Evolutionary conservation across 1,140 invertebrate genomes (phyloP), one percentile per base, ranked within the genome.

Genomic region (Sinella curviseta): DNA sequence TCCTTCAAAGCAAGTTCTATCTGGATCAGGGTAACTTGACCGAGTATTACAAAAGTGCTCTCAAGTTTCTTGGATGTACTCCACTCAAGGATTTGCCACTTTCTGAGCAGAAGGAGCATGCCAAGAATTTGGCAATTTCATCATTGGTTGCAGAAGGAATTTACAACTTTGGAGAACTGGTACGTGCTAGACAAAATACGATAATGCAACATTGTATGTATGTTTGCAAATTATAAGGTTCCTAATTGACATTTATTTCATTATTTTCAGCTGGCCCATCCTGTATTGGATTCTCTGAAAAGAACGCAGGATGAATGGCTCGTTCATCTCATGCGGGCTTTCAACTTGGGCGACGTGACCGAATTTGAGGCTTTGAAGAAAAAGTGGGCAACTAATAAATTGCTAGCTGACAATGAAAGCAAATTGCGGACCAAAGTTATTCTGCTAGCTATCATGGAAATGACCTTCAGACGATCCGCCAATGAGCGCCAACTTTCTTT

Each of bases 81-180:
- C 91, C 95, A 28, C 88, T 97, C 3, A 90, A 91, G 35, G 92
- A 91, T 20, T 85, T 91, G 28, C 88, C 88, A 39, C 88, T 87
- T 78, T 90, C 91, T 83, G 91, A 92, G 85, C 93, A 94, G 87
- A 90, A 90, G 80, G 92, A 93, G 82, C 93, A 93, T 86, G 97
- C 97, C 0, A 95, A 97, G 86, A 94, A 96, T 83, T 89, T 99
- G 20, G 94, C 96, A 0, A 87, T 99, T 4, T 97, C 98, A 14
- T 98, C 97, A 0, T 90, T 99, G 16, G 87, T 99, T 0, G 97
- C 97, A 14, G 94, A 99, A 85, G 94, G 94, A 54, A 94, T 99
- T 26, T 99, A 99, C 86, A 99, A 99, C 87, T 93, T 99, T 85
- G 97, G 97, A 0, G 98, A 99, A 89, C 87, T 99, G 84, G 91